Evolutionary conservation across 2,888 invertebrate species (phyloP), one percentile per base, ranked within the genome.

Genomic region (Dryocosmus kuriphilus): DNA sequence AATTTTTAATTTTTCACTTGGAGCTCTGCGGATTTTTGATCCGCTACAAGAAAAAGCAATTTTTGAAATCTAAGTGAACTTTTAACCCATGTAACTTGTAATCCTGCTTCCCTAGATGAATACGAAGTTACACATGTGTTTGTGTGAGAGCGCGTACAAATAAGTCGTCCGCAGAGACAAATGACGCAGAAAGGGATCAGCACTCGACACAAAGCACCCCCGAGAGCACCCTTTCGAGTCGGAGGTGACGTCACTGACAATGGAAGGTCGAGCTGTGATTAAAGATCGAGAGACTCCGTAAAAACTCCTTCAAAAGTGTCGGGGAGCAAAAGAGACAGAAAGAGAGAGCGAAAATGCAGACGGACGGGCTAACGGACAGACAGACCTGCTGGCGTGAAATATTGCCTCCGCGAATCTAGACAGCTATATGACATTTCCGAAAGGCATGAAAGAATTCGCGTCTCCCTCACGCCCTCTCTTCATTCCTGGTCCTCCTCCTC

Each of bases 241-340:
- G 85, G 88, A 90, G 90, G 90, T 90, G 90, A 90, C 89, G 90
- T 90, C 89, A 89, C 86, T 86, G 90, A 90, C 90, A 90, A 90
- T 90, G 88, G 89, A 89, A 90, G 90, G 90, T 90, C 90, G 90
- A 90, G 90, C 88, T 87, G 90, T 90, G 90, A 90, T 90, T 90
- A 90, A 90, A 90, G 90, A 90, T 90, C 90, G 90, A 88, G 90
- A 88, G 90, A 89, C 89, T 90, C 84, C 87, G 89, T 88, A 89
- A 90, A 90, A 90, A 90, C 88, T 90, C 86, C 87, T 89, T 88
- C 82, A 89, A 89, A 88, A 89, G 87, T 87, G 85, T 82, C 82
- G 83, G 75, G 73, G 78, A 73, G 73, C 8, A 30, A n/a, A 9
- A 30, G 74, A 80, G 78, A 35, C 11, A 51, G 78, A 76, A 57